Conservation (phyloP, 2,113 vertebrate genomes). For the Apteryx mantelli region DNA sequence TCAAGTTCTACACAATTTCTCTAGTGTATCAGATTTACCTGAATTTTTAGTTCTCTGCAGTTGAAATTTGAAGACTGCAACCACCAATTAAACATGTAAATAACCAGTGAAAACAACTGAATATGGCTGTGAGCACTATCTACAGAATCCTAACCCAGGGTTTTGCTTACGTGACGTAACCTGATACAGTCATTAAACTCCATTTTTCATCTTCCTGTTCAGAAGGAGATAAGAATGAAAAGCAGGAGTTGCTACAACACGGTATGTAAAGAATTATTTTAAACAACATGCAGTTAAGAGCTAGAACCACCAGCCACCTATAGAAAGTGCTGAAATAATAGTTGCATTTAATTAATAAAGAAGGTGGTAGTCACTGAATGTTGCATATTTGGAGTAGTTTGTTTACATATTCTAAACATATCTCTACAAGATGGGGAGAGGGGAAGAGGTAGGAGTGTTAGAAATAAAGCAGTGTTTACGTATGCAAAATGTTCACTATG, state of each 20-base stretch:
- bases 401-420: constrained; percentile 15
- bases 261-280: background rate
- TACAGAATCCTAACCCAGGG: background rate
- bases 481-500: constrained; percentile 61
- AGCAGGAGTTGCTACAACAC: background rate
- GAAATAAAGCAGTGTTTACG: constrained; percentile 43
- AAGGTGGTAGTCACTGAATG: background rate
- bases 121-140: background rate
- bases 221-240: background rate
- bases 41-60: background rate
- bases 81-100: background rate
- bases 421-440: background rate
- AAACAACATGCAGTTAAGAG: background rate
- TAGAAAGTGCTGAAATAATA: background rate
- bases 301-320: background rate
- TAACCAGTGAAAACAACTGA: background rate
- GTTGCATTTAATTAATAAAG: background rate
- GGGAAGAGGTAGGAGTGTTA: constrained; percentile 1
- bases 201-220: background rate
- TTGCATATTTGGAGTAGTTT: constrained; percentile 31
- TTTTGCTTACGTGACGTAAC: background rate
- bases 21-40: background rate
- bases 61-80: background rate
- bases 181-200: background rate
- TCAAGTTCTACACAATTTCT: background rate